phyloP scores from a whole-genome alignment of 2,888 invertebrate genomes.

The Drosophila melanocephala region DNA sequence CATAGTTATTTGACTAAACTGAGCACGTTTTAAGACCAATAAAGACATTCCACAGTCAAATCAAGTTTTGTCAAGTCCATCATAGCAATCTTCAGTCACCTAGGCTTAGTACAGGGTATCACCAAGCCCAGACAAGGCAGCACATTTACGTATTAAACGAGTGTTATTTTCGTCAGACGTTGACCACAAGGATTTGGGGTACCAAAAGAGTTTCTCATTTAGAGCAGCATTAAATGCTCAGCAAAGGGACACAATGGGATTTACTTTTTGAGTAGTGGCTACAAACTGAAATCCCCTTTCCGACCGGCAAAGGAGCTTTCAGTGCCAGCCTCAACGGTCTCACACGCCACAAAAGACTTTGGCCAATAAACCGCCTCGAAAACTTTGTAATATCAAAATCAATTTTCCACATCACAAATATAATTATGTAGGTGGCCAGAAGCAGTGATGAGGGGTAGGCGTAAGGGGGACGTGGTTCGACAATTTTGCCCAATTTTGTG shows the following conservation, averaged over 20 bases:
- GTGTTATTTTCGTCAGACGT: slow-evolving; percentile 47
- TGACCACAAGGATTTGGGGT: slow-evolving; percentile 54
- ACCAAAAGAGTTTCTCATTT: slow-evolving; percentile 65
- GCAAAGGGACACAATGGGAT: slow-evolving; percentile 61
- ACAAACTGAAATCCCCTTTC: slow-evolving; percentile 31
- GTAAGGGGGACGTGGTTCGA: slow-evolving; percentile 28
- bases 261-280: slow-evolving; percentile 12
- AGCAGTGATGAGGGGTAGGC: slow-evolving; percentile 1
- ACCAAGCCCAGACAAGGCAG: not conserved
- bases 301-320: slow-evolving; percentile 8
- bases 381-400: slow-evolving; percentile 66
- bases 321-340: slow-evolving; percentile 52
- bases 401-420: slow-evolving; percentile 55
- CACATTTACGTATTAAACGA: slow-evolving; percentile 29
- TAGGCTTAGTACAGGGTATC: slow-evolving; percentile 16
- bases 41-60: fast-evolving
- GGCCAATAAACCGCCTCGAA: slow-evolving; percentile 45
- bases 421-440: slow-evolving; percentile 38
- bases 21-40: not conserved
- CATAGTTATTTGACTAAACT: too few relatives aligned
- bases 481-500: slow-evolving; percentile 60
- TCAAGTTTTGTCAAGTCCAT: not conserved
- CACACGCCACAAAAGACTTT: slow-evolving; percentile 33
- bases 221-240: slow-evolving; percentile 74
- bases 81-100: not conserved